Evolutionary conservation across 2,113 vertebrate genomes (phyloP).

Genomic region (Protomyctophum bolini): DNA sequence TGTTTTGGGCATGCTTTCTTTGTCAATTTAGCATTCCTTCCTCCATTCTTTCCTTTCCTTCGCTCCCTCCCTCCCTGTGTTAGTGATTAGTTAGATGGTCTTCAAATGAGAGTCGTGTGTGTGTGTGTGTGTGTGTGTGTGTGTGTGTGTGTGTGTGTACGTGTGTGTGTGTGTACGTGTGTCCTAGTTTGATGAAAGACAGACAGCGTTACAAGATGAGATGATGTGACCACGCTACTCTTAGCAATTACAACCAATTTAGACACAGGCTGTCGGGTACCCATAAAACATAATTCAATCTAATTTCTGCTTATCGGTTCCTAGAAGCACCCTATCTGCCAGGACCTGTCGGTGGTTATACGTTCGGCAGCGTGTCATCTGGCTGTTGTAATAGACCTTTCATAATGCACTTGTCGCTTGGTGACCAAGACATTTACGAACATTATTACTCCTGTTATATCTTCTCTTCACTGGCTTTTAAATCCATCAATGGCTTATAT

Average conservation of each 20-base stretch:
- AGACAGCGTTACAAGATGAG: background rate
- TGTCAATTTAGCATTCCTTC: background rate
- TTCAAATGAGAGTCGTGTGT: constrained; percentile 37
- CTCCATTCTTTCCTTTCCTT: constrained; percentile 9
- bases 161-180: constrained; percentile 2
- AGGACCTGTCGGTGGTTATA: too few species aligned
- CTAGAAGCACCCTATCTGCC: too few species aligned
- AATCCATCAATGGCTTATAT: too few species aligned
- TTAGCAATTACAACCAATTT: constrained; percentile 21
- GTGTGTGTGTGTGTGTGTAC: background rate
- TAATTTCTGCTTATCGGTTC: too few species aligned
- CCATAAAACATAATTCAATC: too few species aligned
- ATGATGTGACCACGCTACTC: constrained; percentile 19
- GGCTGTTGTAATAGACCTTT: too few species aligned
- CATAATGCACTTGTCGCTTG: too few species aligned
- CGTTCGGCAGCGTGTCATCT: too few species aligned
- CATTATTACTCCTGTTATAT: too few species aligned
- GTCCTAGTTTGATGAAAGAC: constrained; percentile 4
- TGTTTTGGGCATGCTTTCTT: background rate
- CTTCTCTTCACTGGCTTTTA: too few species aligned
- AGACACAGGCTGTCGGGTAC: background rate
- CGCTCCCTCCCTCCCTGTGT: background rate
- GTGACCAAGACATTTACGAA: too few species aligned
- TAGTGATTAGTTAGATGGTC: background rate
- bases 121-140: background rate